phyloP scores from a whole-genome alignment of 2,797 vertebrate genomes.

The Sebastes taczanowskii region DNA sequence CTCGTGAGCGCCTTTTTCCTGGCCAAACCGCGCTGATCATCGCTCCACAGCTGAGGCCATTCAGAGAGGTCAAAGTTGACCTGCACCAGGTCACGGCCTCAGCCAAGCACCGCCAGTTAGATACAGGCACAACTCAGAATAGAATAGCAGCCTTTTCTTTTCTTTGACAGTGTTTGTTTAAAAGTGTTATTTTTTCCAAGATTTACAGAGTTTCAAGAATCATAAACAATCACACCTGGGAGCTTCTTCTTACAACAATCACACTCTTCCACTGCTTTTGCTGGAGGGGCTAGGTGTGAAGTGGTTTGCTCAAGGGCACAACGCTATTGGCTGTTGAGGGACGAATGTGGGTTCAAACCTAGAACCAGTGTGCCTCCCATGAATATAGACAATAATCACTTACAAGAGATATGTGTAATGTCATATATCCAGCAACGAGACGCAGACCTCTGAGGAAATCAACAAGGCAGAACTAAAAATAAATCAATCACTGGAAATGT shows the following conservation, averaged over 20 bases:
- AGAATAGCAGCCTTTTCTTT: not conserved
- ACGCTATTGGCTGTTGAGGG: constrained; percentile 1
- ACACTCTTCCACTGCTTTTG: constrained; percentile 5
- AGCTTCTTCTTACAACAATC: constrained; percentile 15
- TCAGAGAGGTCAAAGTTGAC: constrained; percentile 57
- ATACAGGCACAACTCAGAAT: constrained; percentile 12
- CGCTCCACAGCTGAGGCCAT: constrained; percentile 28
- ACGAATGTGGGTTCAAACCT: constrained; percentile 16
- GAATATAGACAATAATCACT: constrained; percentile 24
- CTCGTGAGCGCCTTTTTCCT: constrained; percentile 32
- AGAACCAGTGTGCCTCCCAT: not conserved
- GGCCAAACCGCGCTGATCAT: constrained; percentile 32
- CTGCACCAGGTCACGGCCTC: constrained; percentile 42
- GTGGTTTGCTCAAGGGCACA: constrained; percentile 46
- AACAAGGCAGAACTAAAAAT: constrained; percentile 35
- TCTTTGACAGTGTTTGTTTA: not conserved
- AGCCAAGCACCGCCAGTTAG: constrained; percentile 4
- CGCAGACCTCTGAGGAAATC: constrained; percentile 34
- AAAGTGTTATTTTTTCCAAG: constrained; percentile 6
- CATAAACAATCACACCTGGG: constrained; percentile 23
- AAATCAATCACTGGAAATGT: constrained; percentile 42
- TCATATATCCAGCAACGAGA: constrained; percentile 19
- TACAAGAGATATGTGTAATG: constrained; percentile 25
- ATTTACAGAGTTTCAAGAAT: constrained; percentile 17
- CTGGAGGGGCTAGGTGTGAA: constrained; percentile 15